phyloP scores from a whole-genome alignment of 2,113 vertebrate species.

The Tiliqua scincoides region DNA sequence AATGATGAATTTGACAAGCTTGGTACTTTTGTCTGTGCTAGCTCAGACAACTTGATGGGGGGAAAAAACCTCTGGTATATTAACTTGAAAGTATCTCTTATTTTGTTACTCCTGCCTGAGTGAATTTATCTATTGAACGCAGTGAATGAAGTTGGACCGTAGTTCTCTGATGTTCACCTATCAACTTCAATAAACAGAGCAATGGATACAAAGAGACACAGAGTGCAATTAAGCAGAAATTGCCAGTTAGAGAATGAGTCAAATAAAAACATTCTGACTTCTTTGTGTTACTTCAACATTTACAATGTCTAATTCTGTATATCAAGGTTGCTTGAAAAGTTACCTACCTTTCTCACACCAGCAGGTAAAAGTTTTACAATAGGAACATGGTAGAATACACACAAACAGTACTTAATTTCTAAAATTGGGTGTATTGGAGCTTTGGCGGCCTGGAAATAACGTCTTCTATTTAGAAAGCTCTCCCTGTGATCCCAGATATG shows the following conservation, averaged over 20 bases:
- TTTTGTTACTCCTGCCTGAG: constrained; percentile 12
- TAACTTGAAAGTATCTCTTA: constrained; percentile 23
- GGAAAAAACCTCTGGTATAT: background rate
- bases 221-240: background rate
- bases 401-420: background rate
- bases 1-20: constrained; percentile 7
- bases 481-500: background rate
- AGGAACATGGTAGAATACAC: background rate
- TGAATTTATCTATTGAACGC: constrained; percentile 18
- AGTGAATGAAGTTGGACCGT: background rate
- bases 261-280: background rate
- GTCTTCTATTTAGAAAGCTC: background rate
- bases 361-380: background rate
- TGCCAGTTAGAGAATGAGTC: background rate
- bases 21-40: constrained; percentile 2
- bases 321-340: background rate
- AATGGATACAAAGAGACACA: background rate
- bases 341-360: background rate
- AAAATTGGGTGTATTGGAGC: background rate
- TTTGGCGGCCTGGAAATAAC: background rate
- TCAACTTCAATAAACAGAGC: background rate
- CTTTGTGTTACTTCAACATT: background rate
- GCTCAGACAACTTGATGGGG: constrained; percentile 21
- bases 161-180: background rate
- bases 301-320: background rate